Conservation (phyloP, 2,113 vertebrate genomes). For the Lota lota region DNA sequence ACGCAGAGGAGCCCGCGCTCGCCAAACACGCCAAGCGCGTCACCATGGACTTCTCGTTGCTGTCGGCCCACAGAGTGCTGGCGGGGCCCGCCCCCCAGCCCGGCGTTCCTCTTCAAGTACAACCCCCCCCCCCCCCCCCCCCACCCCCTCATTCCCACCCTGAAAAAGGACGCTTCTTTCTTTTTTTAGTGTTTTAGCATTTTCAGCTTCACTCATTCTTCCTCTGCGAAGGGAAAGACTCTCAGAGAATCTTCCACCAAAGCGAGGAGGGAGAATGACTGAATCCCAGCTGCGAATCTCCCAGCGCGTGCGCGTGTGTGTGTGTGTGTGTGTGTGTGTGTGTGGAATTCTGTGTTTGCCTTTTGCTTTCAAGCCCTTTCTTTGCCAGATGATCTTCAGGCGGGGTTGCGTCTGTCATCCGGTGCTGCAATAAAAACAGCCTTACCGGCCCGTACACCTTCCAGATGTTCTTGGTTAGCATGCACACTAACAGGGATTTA, state of each 20-base stretch:
- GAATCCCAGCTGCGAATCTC: constrained; percentile 65
- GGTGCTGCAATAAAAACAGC: no score
- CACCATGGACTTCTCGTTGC: constrained; percentile 91
- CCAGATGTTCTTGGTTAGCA: constrained; percentile 20
- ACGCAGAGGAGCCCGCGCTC: constrained; percentile 72
- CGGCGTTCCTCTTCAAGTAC: constrained; percentile 67
- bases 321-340: constrained; percentile 42
- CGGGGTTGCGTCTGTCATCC: constrained; percentile 29
- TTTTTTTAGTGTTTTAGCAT: no score
- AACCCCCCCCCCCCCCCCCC: constrained; percentile 52
- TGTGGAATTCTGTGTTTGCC: constrained; percentile 23
- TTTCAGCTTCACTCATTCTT: no score
- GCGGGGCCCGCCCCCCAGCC: constrained; percentile 71
- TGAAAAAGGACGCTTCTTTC: not conserved
- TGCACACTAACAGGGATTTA: constrained; percentile 17
- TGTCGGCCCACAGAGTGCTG: constrained; percentile 73
- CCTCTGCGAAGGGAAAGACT: no score
- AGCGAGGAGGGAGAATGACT: constrained; percentile 4
- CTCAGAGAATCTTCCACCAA: no score
- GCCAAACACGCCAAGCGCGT: constrained; percentile 76
- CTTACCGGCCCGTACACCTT: no score
- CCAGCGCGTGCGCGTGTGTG: constrained; percentile 24
- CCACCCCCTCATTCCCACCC: constrained; percentile 42
- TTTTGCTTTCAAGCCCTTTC: constrained; percentile 32
- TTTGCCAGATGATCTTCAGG: constrained; percentile 41